Percentiles rank a stretch among this genome's conserved stretches.
Conservation (phyloP, 35 echinoderm and acorn worm species). For the Ophiothrix spiculata region DNA sequence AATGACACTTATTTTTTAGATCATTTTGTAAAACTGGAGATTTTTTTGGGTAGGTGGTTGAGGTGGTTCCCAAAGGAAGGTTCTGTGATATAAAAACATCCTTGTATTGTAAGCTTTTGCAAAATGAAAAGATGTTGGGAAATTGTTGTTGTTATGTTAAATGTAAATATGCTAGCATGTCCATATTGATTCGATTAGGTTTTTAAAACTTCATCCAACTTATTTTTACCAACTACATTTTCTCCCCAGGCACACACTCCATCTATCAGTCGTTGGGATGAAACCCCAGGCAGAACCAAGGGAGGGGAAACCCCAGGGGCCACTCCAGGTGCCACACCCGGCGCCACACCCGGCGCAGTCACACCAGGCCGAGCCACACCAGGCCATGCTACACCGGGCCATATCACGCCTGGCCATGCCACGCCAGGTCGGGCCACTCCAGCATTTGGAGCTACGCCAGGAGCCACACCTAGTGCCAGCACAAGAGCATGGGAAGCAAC, state of each 20-base stretch:
- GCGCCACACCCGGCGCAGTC: constrained; percentile 65
- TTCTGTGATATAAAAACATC: no score
- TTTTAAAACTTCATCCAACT: no score
- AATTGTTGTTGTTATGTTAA: no score
- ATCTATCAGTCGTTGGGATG: constrained; percentile 89
- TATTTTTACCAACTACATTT: no score
- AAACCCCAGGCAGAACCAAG: constrained; percentile 87
- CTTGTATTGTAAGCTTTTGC: no score
- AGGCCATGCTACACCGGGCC: constrained; percentile 72
- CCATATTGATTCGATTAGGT: no score
- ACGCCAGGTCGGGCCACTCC: constrained; percentile 67
- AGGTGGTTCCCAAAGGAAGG: no score
- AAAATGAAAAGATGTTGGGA: no score
- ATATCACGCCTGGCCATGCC: constrained; percentile 63
- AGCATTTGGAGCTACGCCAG: constrained; percentile 49
- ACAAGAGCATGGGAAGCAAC: constrained; percentile 96
- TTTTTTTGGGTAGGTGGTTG: no score
- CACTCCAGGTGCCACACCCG: constrained; percentile 67
- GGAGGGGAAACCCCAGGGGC: constrained; percentile 92
- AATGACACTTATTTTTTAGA: no score
- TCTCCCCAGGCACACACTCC: constrained; percentile 64
- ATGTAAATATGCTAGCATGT: no score
- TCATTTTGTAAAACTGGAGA: no score
- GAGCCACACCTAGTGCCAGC: constrained; percentile 68
- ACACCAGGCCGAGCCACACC: constrained; percentile 84